Base-by-base conservation (phyloP, 2,888 invertebrate genomes). In the Cheilosia variabilis region DNA sequence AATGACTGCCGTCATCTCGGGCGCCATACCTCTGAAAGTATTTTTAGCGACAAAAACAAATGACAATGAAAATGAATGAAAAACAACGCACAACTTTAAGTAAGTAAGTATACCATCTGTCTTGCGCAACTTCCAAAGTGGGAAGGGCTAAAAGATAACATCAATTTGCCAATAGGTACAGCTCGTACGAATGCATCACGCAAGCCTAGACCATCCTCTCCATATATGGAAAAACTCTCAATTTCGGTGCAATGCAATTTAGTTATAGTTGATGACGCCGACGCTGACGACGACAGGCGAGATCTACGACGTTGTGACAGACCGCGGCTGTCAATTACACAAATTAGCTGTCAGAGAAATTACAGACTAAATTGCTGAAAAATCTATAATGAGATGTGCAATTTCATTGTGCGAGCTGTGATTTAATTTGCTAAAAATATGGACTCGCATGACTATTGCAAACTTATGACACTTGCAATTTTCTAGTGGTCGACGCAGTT, bases 401-500 rank as follows among this genome's bases (percentile, higher is more conserved):
- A 52, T 66, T 66, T 53, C 7, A 41, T 17, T 66, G 53, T 17
- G 53, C 22, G 57, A 58, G 45, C 9, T 62, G 53, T 47, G 53
- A 37, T 41, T 57, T 47, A 55, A 65, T 50, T 75, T 75, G 57
- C 41, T 47, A 50, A 52, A 31, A 65, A 37, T 47, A 27, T 55
- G 17, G 13, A 37, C 53, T 55, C 17, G 53, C 69, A 77, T 69
- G 69, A 45, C 24, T 9, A n/a, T n/a, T 52, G 45, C 19, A 19
- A 55, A 47, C 37, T 13, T 60, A 55, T 77, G 69, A 77, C 77
- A 69, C 77, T 77, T 77, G 60, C 60, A 53, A 53, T 68, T 66
- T 68, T 24, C 50, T 27, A 19, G 1, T 4, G 13, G 9, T 27
- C 1, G 9, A 13, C 24, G 19, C 19, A 10, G 10, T 22, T 34